Conservation (phyloP, 2,888 invertebrate species). For the Stenichneumon culpator region DNA sequence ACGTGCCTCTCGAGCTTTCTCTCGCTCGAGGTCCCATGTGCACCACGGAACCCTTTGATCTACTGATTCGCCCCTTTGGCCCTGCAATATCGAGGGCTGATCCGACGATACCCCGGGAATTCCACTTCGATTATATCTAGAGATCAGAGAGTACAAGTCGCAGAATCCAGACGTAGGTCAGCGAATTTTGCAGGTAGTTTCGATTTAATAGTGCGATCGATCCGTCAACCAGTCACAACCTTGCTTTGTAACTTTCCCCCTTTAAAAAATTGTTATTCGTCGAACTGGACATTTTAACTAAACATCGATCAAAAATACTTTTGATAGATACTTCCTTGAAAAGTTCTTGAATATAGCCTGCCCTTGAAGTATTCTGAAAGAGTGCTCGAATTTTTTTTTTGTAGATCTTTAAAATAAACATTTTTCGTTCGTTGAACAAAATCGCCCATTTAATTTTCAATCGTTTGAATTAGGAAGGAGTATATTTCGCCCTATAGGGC, state of each 20-base stretch:
- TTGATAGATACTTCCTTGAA: background rate
- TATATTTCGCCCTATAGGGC: background rate
- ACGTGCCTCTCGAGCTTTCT: slow-evolving; percentile 18
- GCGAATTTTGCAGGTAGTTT: background rate
- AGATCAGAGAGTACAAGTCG: slow-evolving; percentile 16
- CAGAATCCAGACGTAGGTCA: slow-evolving; percentile 13
- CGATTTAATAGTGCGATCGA: background rate
- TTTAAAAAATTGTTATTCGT: background rate
- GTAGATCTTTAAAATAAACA: too few relatives aligned
- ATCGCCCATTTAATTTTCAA: background rate
- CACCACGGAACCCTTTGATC: slow-evolving; percentile 37
- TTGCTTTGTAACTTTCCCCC: background rate
- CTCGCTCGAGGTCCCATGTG: slow-evolving; percentile 7
- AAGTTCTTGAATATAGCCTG: background rate
- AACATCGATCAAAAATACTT: background rate
- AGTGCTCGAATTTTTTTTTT: too few relatives aligned
- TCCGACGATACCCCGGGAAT: slow-evolving; percentile 25
- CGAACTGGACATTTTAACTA: background rate
- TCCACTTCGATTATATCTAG: background rate
- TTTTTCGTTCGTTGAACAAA: background rate
- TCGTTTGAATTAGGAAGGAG: background rate
- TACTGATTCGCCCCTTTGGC: slow-evolving; percentile 29
- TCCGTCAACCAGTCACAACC: background rate
- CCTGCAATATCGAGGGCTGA: slow-evolving; percentile 40
- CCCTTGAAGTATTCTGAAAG: too few relatives aligned